phyloP scores from a whole-genome alignment of 2,888 invertebrate genomes.

The Altica lythri region DNA sequence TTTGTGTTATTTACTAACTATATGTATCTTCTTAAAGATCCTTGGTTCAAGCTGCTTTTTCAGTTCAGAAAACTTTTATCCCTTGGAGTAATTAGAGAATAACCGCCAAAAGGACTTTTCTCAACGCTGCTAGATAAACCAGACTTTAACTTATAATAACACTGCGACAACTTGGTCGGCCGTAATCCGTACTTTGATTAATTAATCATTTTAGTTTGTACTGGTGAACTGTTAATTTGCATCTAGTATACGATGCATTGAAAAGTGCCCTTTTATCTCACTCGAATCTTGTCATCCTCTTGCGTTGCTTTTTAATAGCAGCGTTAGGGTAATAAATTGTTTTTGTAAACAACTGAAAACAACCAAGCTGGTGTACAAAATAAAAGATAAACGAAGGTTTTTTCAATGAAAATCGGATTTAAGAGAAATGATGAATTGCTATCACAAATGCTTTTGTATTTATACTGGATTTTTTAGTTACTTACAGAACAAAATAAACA shows the following conservation, averaged over 20 bases:
- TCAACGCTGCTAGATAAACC: constrained; percentile 38
- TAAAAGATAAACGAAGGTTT: not conserved
- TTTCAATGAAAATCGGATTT: constrained; percentile 10
- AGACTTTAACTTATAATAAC: constrained; percentile 40
- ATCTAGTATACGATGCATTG: constrained; percentile 43
- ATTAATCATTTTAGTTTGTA: constrained; percentile 38
- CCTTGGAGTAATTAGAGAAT: too few relatives aligned
- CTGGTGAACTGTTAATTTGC: constrained; percentile 43
- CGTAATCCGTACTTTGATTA: constrained; percentile 45
- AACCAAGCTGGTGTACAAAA: constrained; percentile 5
- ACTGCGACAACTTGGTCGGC: constrained; percentile 41
- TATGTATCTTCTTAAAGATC: too few relatives aligned
- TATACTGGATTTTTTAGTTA: too few relatives aligned
- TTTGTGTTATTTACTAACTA: too few relatives aligned
- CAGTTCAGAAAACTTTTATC: too few relatives aligned
- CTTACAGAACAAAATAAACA: too few relatives aligned
- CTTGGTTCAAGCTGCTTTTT: too few relatives aligned
- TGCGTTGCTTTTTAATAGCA: constrained; percentile 31
- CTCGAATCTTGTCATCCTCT: constrained; percentile 36
- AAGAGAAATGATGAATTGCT: constrained; percentile 8
- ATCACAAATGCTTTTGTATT: too few relatives aligned
- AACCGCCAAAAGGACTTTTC: too few relatives aligned
- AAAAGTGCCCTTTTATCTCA: constrained; percentile 38
- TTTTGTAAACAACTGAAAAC: constrained; percentile 31
- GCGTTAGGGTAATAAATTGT: constrained; percentile 28